These are phyloP conservation scores for Barypeithes pellucidus DNA, from an alignment of 2,888 invertebrate genomes.

Conservation along the genomic window DNA sequence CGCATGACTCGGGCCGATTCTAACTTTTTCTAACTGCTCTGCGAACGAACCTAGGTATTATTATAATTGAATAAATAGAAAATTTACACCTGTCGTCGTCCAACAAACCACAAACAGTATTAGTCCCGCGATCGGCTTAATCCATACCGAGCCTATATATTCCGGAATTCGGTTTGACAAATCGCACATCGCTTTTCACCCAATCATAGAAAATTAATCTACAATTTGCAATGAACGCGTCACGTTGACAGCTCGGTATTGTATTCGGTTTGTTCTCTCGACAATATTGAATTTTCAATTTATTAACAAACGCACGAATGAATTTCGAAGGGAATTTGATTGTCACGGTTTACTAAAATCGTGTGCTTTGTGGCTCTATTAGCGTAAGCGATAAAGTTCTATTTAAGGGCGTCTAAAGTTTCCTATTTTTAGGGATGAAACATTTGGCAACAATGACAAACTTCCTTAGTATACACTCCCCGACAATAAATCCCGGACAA, in stretches of 20 bases:
- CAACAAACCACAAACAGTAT: conserved; percentile 33
- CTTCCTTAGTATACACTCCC: no score
- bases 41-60: no score
- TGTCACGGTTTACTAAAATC: not conserved
- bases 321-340: conserved; percentile 7
- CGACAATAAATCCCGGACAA: no score
- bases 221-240: conserved; percentile 40
- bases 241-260: conserved; percentile 43
- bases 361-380: no score
- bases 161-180: conserved; percentile 45
- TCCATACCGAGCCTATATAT: conserved; percentile 17
- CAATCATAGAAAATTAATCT: conserved; percentile 53
- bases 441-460: no score
- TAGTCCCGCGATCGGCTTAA: conserved; percentile 27
- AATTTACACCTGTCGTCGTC: no score
- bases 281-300: conserved; percentile 45
- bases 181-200: conserved; percentile 36
- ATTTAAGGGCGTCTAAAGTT: no score
- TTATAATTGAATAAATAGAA: no score
- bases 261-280: conserved; percentile 44
- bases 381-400: no score
- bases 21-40: no score
- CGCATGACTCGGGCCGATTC: no score
- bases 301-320: conserved; percentile 5
- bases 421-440: no score